These are phyloP conservation scores for Drosophila emarginata DNA, from an alignment of 2,888 invertebrate species.

Conservation along the genomic window DNA sequence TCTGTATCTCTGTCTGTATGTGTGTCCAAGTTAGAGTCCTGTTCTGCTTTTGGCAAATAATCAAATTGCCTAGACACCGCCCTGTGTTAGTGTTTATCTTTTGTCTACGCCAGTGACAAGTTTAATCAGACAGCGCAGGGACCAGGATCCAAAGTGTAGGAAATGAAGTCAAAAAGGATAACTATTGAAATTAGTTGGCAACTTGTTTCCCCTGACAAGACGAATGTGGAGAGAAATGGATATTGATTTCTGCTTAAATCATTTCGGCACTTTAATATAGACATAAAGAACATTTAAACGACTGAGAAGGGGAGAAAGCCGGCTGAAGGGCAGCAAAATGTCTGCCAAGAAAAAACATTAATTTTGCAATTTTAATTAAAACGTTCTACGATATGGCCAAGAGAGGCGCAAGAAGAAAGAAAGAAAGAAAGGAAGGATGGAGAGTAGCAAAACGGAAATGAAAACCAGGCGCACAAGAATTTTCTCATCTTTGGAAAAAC, in stretches of 20 bases:
- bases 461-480: not conserved
- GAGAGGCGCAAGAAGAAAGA: not conserved
- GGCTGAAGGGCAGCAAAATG: constrained; percentile 2
- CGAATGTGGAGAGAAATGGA: constrained; percentile 24
- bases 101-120: constrained; percentile 71
- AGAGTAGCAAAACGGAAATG: not conserved
- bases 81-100: constrained; percentile 66
- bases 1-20: constrained; percentile 19
- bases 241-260: constrained; percentile 70
- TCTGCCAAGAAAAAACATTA: constrained; percentile 60
- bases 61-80: constrained; percentile 72
- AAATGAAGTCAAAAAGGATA: constrained; percentile 63
- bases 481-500: constrained; percentile 23
- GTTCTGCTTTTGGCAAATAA: constrained; percentile 72
- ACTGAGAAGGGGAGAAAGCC: not conserved
- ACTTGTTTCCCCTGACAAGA: constrained; percentile 24
- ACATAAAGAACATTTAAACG: not conserved
- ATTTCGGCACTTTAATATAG: constrained; percentile 70
- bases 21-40: too few species aligned
- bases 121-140: constrained; percentile 63
- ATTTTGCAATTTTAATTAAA: constrained; percentile 78
- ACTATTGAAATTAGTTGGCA: constrained; percentile 75
- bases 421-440: constrained; percentile 18
- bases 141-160: constrained; percentile 20
- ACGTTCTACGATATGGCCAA: constrained; percentile 38